Base-by-base conservation (phyloP, 1,140 invertebrate species). In the Papilio helenus region DNA sequence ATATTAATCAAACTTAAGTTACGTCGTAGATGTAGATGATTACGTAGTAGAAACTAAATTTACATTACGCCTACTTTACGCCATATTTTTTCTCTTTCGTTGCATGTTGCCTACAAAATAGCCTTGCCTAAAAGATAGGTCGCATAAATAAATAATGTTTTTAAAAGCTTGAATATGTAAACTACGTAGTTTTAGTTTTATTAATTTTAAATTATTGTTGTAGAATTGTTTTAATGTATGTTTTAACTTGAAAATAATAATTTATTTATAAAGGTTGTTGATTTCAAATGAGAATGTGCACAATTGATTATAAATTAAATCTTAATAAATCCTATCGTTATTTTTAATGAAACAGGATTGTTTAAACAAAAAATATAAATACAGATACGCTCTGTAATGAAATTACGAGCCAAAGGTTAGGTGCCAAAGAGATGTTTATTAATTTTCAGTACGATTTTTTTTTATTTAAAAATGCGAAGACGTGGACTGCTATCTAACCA, bases 351-450 rank as follows among this genome's bases (percentile, higher is more conserved):
- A 29, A 29, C 12, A 68, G 26, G 61, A 29, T 68, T 68, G 12
- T 68, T 29, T 68, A 20, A 20, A 20, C 5, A 16, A 34, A 68
- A 68, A 7, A 3, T 68, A n/a, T 29, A 68, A 26, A 61, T 77
- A 39, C 55, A 77, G 76, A 77, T 77, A 77, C 29, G 74, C 74
- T 77, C 74, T 79, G 72, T 82, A 76, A 58, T 81, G 39, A 49
- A 26, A 79, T 80, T 77, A 77, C 55, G 81, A 86, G 86, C 87
- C 87, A 89, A 89, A 89, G 86, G 82, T 73, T 82, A 85, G 84
- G 85, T 87, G 87, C 87, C 87, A 89, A 89, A 89, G 87, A 88
- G 79, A 83, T 71, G 80, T 73, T 80, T 76, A 58, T 82, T 83
- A 78, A 77, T 65, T 82, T 82, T 76, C 76, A 77, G 80, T 81